Evolutionary conservation across 2,888 invertebrate genomes (phyloP), one percentile per base, ranked within the genome.

Genomic region (Mesopsocus fuscifrons): DNA sequence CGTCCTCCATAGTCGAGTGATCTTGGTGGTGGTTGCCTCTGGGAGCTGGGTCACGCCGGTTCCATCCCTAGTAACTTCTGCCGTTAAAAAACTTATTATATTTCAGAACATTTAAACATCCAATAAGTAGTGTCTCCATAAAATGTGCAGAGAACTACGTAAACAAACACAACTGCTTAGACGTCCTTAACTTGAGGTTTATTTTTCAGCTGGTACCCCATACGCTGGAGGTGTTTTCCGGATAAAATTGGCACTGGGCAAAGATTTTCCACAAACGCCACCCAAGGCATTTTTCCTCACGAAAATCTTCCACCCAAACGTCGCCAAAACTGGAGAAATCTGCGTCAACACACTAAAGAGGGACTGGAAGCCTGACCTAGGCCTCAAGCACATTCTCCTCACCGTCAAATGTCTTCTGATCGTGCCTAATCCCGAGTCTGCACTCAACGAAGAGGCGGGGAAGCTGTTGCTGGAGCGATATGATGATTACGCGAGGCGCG

Each of bases 291-390:
- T 69, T 65, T 95, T 95, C 63, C 67, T 89, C 47, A 95, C 94
- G 43, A 88, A 85, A 69, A 88, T 95, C 58, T 95, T 95, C 67
- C 94, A 95, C 64, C 94, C 94, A 20, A 95, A 95, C 68, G 92
- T 95, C 52, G 81, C 92, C 41, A 66, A 73, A 47, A 85, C 80
- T 65, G 94, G 94, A 47, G 92, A 92, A 65, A 94, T 95, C 57
- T 95, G 94, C 66, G 94, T 94, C 5, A 89, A 92, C 64, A 92
- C 94, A 47, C 69, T 95, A 48, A 87, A 88, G 64, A 89, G 84
- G 65, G 94, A 92, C 68, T 94, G 94, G 94, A 87, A 87, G 59
- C 77, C 89, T 48, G 88, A 91, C 68, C 75, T 91, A 59, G 94
- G 94, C 58, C 83, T 94, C 50, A 85, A 82, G 69, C 92, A 94